These are phyloP conservation scores for Calliopsis andreniformis DNA, from an alignment of 1,140 invertebrate genomes.

Conservation along the genomic window DNA sequence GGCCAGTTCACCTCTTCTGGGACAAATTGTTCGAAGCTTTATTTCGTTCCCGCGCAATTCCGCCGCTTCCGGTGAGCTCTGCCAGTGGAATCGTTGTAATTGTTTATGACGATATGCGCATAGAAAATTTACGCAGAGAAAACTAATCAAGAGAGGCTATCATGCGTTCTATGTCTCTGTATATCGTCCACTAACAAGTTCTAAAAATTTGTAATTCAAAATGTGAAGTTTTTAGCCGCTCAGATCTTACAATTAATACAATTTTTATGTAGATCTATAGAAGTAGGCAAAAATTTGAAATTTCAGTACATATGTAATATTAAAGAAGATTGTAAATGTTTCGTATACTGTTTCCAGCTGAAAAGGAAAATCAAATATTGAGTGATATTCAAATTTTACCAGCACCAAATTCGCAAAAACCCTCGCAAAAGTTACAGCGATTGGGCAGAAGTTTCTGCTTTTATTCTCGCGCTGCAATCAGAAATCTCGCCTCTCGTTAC, in stretches of 20 bases:
- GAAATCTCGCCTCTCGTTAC: slow-evolving; percentile 18
- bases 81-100: slow-evolving; percentile 9
- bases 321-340: too few species aligned
- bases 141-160: background rate
- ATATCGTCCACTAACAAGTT: too few species aligned
- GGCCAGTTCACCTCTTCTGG: slow-evolving; percentile 46
- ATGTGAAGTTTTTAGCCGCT: too few species aligned
- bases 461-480: slow-evolving; percentile 30
- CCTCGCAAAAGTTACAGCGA: background rate
- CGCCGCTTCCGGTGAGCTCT: background rate
- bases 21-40: slow-evolving; percentile 52
- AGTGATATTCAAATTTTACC: background rate
- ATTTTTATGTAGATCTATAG: too few species aligned
- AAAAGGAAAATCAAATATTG: too few species aligned
- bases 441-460: background rate
- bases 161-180: background rate
- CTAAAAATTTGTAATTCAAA: too few species aligned
- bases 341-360: too few species aligned
- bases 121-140: background rate
- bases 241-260: too few species aligned
- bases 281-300: too few species aligned
- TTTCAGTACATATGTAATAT: too few species aligned
- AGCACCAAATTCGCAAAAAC: background rate
- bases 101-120: background rate
- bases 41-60: slow-evolving; percentile 33